Evolutionary conservation across 2,888 invertebrate species (phyloP), one percentile per base, ranked within the genome.

Genomic region (Osmoderma eremita): DNA sequence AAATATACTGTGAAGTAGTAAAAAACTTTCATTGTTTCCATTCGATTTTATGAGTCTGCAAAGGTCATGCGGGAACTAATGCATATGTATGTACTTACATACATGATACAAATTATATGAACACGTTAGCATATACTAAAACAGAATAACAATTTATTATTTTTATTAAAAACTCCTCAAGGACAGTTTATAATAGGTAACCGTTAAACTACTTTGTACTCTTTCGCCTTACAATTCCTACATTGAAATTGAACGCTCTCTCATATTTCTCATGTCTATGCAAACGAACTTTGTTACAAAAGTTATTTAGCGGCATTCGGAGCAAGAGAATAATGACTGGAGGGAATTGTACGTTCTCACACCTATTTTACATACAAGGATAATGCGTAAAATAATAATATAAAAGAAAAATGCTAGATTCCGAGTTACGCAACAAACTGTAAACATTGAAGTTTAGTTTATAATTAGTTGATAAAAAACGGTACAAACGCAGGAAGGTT

Each of bases 191-290:
- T 3, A n/a, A 50, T 50, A n/a, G n/a, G n/a, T n/a, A n/a, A n/a
- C n/a, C n/a, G n/a, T n/a, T n/a, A 50, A 50, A 15, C 12, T 36
- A 15, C 36, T 17, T 4, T 53, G 30, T 30, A 53, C 38, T 53
- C 49, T 53, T 38, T 30, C 10, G 10, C 10, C 18, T 12, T 30
- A 8, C 38, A 18, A 17, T 38, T 53, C 18, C 38, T 53, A 22
- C 41, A 58, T 24, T 58, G 41, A 22, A 58, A 58, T 58, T 38
- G 58, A 41, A 42, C 24, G 10, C 24, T 58, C 6, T 39, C 13
- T 15, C 13, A 20, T 20, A 58, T 18, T 24, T 42, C 42, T 58
- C 58, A 58, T 58, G 42, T 10, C 38, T 53, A 38, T 53, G 53
- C 38, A 20, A 53, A 18, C 38, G 38, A 38, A 4, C n/a, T 18